Conservation (phyloP, 2,113 vertebrate genomes). For the Girardinichthys multiradiatus region DNA sequence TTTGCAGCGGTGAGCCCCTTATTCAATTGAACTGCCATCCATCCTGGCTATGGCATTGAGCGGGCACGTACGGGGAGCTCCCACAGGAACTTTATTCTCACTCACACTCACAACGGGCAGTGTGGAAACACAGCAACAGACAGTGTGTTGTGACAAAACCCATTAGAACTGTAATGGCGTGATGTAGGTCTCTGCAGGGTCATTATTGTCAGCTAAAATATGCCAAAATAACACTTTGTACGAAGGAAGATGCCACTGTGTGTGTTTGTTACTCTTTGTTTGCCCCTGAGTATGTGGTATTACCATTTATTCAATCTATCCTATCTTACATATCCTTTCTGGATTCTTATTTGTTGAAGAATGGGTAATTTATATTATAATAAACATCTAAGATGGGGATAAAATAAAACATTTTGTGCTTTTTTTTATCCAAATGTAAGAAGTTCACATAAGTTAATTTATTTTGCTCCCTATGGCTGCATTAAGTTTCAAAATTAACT, state of each 20-base stretch:
- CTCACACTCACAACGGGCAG: conserved; percentile 60
- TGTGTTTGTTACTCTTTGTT: background rate
- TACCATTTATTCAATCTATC: background rate
- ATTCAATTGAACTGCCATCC: conserved; percentile 75
- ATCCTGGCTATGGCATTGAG: conserved; percentile 65
- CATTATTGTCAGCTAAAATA: conserved; percentile 61
- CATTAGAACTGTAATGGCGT: conserved; percentile 67
- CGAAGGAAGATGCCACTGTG: background rate
- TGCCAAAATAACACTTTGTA: conserved; percentile 48
- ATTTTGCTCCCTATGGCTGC: background rate
- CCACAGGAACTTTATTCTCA: conserved; percentile 64
- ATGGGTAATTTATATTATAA: background rate
- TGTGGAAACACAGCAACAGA: conserved; percentile 65
- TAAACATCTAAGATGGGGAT: background rate
- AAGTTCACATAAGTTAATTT: background rate
- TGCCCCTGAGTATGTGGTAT: conserved; percentile 3
- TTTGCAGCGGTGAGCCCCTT: conserved; percentile 72
- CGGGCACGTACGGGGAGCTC: conserved; percentile 67
- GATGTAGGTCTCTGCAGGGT: conserved; percentile 59
- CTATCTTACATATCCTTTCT: background rate
- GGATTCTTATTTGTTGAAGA: conserved; percentile 7
- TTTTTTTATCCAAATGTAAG: background rate
- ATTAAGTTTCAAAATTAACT: background rate
- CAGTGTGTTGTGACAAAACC: conserved; percentile 55
- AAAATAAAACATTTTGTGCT: background rate